Conservation (phyloP, 2,113 vertebrate species). For the Solea solea region DNA sequence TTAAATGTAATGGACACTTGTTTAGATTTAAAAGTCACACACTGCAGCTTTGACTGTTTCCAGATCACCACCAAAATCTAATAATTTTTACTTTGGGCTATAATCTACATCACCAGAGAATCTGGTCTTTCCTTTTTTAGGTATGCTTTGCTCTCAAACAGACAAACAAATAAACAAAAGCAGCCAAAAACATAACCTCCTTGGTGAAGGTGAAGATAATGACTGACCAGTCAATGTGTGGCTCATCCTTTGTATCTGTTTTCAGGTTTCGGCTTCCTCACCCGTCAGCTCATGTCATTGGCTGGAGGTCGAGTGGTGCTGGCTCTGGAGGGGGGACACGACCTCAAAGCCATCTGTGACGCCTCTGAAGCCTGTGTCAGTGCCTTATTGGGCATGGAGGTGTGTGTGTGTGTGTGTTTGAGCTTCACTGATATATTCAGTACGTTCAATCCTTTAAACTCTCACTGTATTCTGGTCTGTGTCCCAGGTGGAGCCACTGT, state of each 20-base stretch:
- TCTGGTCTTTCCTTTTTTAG: no score
- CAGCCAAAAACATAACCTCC: no score
- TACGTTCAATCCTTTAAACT: slow-evolving; percentile 5
- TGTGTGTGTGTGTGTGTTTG: slow-evolving; percentile 51
- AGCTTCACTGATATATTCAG: not conserved
- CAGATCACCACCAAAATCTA: no score
- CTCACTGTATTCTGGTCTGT: not conserved
- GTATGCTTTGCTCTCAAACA: no score
- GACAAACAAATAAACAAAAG: no score
- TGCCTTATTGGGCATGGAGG: slow-evolving; percentile 91
- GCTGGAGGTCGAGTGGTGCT: slow-evolving; percentile 89
- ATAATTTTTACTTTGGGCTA: no score
- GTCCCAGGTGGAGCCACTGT: slow-evolving; percentile 86
- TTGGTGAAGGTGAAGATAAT: no score
- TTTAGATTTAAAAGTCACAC: no score
- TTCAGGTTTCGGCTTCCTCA: slow-evolving; percentile 94
- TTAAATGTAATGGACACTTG: no score
- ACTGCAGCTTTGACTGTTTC: no score
- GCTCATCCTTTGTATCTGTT: slow-evolving; percentile 6
- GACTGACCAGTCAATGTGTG: not conserved
- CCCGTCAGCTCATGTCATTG: slow-evolving; percentile 92
- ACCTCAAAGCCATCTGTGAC: slow-evolving; percentile 92
- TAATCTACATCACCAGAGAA: no score
- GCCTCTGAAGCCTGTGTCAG: slow-evolving; percentile 92
- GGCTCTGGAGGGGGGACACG: slow-evolving; percentile 90